Conservation (phyloP, 2,797 vertebrate genomes). For the Petrocephalus sullivani region DNA sequence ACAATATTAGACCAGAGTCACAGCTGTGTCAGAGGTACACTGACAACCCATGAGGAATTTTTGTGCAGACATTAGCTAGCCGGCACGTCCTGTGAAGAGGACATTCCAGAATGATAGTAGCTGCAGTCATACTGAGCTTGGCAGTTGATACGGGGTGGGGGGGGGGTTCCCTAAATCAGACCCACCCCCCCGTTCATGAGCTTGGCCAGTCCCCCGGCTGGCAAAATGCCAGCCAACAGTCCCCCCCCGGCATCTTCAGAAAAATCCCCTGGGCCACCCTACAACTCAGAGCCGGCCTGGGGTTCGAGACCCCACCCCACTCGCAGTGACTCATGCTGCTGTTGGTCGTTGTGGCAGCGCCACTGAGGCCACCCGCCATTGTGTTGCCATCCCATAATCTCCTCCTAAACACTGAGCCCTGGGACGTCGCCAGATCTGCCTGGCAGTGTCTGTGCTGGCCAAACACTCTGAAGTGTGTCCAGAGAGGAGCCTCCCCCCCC, state of each 20-base stretch:
- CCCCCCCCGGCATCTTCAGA: background rate
- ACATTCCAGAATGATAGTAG: background rate
- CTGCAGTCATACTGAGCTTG: background rate
- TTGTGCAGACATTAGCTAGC: slow-evolving; percentile 12
- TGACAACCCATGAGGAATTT: background rate
- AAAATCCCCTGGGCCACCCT: background rate
- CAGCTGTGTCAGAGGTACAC: background rate
- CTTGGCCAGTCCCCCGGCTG: background rate
- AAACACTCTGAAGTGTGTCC: background rate
- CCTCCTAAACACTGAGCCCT: slow-evolving; percentile 9
- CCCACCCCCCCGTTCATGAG: background rate
- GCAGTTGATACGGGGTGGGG: background rate
- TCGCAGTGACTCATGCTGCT: background rate
- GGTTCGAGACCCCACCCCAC: background rate
- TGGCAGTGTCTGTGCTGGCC: background rate
- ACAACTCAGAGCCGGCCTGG: background rate
- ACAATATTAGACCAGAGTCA: background rate
- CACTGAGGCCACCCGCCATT: background rate
- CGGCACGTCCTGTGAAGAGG: background rate
- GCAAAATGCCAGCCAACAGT: background rate
- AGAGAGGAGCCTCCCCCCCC: background rate
- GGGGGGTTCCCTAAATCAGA: background rate
- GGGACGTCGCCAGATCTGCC: background rate
- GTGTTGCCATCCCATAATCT: background rate
- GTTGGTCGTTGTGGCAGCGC: background rate